Conservation (phyloP, 2,888 invertebrate genomes). For the Cephus nigrinus region DNA sequence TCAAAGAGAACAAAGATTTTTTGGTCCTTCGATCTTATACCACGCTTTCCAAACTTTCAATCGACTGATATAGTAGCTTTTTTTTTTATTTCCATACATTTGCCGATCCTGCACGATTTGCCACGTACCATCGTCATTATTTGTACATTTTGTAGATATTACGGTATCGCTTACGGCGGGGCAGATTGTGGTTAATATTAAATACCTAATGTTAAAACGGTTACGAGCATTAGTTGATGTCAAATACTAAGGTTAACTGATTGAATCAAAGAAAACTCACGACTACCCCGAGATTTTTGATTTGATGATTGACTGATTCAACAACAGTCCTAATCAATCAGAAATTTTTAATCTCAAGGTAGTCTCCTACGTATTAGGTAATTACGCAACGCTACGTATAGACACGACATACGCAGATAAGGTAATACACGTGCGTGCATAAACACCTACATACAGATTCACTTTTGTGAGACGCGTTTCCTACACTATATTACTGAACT, state of each 20-base stretch:
- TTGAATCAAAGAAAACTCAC: neutral
- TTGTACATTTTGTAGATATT: slow-evolving; percentile 53
- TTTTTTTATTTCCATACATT: neutral
- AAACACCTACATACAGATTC: neutral
- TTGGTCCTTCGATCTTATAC: neutral
- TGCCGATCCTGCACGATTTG: neutral
- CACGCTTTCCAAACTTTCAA: neutral
- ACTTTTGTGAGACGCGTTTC: neutral
- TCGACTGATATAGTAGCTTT: neutral
- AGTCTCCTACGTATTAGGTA: neutral
- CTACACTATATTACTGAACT: neutral
- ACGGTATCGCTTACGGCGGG: slow-evolving; percentile 19
- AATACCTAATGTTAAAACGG: slow-evolving; percentile 16
- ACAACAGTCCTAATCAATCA: neutral
- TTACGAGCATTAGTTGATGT: slow-evolving; percentile 15
- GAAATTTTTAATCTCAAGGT: neutral
- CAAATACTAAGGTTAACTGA: neutral
- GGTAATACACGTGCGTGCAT: neutral
- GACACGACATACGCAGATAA: neutral
- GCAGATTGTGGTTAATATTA: slow-evolving; percentile 18
- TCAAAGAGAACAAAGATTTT: neutral
- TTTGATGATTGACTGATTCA: neutral
- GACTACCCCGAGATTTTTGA: neutral
- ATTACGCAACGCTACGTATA: neutral
- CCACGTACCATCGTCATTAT: slow-evolving; percentile 30